A percentile compares a stretch with the other conserved stretches of the same genome.
These are phyloP conservation scores for Esox masquinongy DNA, from an alignment of 2,797 vertebrate species.

Conservation along the genomic window DNA sequence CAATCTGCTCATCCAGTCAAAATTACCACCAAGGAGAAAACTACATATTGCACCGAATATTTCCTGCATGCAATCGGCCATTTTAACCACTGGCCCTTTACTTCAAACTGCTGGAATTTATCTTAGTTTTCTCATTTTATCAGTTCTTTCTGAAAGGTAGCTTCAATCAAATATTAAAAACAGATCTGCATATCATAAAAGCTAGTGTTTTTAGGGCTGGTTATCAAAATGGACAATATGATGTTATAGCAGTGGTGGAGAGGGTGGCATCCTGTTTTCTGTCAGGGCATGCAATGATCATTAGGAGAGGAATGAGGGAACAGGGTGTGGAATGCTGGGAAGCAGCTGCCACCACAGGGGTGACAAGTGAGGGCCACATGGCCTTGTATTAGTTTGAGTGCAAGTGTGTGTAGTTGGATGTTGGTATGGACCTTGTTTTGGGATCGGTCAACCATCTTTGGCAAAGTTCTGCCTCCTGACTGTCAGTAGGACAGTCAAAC, in stretches of 20 bases:
- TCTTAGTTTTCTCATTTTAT: neutral
- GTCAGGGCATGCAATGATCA: neutral
- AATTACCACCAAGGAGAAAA: too few species aligned
- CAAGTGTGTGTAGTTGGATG: neutral
- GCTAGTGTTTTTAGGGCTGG: neutral
- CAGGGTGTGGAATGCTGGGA: neutral
- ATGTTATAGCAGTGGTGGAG: neutral
- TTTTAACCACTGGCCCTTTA: neutral
- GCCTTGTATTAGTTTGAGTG: conserved; percentile 12
- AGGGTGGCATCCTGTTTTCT: neutral
- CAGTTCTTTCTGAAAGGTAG: neutral
- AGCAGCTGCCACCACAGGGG: conserved; percentile 15
- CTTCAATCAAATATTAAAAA: neutral
- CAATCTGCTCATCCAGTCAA: neutral
- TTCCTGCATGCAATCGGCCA: neutral
- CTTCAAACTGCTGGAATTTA: neutral
- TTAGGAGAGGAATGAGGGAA: neutral
- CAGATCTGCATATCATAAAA: neutral
- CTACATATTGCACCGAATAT: neutral
- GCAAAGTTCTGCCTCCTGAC: neutral
- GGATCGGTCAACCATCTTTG: conserved; percentile 9
- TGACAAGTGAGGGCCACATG: conserved; percentile 20
- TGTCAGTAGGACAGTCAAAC: neutral
- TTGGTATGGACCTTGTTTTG: neutral
- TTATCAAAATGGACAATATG: neutral